A percentile compares a stretch with the other conserved stretches of the same genome.
Evolutionary conservation across 1,140 invertebrate species (phyloP).

Genomic region (Mercenaria mercenaria): DNA sequence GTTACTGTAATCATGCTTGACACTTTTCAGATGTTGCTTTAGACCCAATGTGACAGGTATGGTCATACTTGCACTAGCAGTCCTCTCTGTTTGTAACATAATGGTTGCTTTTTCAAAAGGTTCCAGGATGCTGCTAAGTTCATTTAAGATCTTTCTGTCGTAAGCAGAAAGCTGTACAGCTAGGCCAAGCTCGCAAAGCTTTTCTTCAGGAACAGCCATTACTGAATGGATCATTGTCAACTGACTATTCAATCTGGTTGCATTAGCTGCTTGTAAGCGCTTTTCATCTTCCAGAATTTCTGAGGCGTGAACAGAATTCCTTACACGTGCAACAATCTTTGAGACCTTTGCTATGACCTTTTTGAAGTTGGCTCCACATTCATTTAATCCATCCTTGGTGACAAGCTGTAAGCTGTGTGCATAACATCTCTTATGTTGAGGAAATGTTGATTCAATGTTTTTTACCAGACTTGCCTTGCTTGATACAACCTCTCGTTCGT

Average conservation of each 20-base stretch:
- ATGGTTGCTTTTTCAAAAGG: not conserved
- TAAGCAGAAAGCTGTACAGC: not conserved
- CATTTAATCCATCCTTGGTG: slow-evolving; percentile 27
- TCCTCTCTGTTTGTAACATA: too few species aligned
- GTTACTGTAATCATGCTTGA: not conserved
- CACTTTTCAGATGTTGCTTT: too few species aligned
- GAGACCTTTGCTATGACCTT: not conserved
- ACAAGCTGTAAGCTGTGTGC: slow-evolving; percentile 37
- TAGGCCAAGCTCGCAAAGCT: not conserved
- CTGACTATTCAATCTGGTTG: not conserved
- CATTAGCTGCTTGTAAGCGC: not conserved
- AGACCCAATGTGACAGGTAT: too few species aligned
- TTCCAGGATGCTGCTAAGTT: not conserved
- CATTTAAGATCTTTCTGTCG: not conserved
- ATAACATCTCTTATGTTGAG: slow-evolving; percentile 48
- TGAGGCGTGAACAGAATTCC: not conserved
- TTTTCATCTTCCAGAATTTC: slow-evolving; percentile 7
- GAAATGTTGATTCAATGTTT: too few species aligned
- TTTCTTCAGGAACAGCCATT: not conserved
- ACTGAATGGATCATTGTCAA: not conserved
- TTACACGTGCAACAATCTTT: not conserved
- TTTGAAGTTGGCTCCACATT: not conserved
- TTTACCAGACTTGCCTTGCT: too few species aligned
- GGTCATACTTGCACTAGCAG: too few species aligned
- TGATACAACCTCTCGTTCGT: too few species aligned